Evolutionary conservation across 2,113 vertebrate species (phyloP).

Genomic region (Etheostoma spectabile): DNA sequence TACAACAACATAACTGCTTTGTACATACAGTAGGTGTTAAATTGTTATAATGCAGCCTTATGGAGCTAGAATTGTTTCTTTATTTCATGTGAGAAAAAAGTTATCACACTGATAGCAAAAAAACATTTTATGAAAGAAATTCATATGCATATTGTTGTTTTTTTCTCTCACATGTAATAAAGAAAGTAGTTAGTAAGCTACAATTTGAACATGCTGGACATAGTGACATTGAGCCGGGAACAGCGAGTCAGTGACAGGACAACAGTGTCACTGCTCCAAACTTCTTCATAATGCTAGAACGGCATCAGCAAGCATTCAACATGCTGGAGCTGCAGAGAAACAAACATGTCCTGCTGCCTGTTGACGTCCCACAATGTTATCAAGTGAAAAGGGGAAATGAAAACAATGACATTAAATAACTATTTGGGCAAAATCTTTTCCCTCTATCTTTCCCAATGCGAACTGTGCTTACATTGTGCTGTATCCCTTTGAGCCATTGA

Average conservation of each 20-base stretch:
- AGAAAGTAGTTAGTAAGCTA: background rate
- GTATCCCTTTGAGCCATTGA: slow-evolving; percentile 73
- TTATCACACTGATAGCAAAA: too few relatives aligned
- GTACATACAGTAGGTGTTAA: background rate
- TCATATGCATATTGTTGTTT: too few relatives aligned
- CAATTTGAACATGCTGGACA: background rate
- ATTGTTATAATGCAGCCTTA: slow-evolving; percentile 1
- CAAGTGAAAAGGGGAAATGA: slow-evolving; percentile 65
- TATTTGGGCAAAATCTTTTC: slow-evolving; percentile 66
- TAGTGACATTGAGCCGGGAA: background rate
- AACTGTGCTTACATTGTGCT: slow-evolving; percentile 66
- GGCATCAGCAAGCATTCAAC: slow-evolving; percentile 12
- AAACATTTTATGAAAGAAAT: too few relatives aligned
- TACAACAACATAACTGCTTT: slow-evolving; percentile 1
- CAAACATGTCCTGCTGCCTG: slow-evolving; percentile 54
- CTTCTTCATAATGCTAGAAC: slow-evolving; percentile 16
- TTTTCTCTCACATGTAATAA: too few relatives aligned
- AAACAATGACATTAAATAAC: slow-evolving; percentile 77
- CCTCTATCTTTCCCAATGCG: slow-evolving; percentile 49
- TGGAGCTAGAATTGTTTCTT: too few relatives aligned
- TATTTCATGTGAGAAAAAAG: too few relatives aligned
- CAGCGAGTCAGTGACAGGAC: slow-evolving; percentile 3
- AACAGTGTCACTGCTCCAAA: slow-evolving; percentile 4
- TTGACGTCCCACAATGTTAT: slow-evolving; percentile 64
- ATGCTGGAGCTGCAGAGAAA: slow-evolving; percentile 51